phyloP scores from a whole-genome alignment of 1,140 invertebrate species.

The Chelonus insularis region DNA sequence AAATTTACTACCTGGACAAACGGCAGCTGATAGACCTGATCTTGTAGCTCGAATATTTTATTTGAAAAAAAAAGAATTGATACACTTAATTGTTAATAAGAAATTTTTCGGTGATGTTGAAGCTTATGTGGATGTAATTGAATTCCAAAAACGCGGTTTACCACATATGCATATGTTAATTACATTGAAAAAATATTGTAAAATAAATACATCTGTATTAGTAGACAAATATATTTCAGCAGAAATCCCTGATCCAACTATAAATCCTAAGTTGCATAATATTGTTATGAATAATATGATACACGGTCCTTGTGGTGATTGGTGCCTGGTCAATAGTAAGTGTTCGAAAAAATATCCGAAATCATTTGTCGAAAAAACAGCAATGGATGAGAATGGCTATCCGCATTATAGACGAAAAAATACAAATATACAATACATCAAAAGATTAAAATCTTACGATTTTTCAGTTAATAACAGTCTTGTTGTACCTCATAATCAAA shows the following conservation, averaged over 20 bases:
- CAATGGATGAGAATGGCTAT: constrained; percentile 7
- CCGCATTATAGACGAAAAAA: background rate
- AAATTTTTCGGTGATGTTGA: constrained; percentile 7
- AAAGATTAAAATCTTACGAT: too few species aligned
- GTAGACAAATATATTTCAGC: constrained; percentile 27
- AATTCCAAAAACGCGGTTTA: constrained; percentile 9
- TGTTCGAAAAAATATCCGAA: constrained; percentile 1
- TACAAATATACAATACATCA: constrained; percentile 6
- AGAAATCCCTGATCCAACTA: constrained; percentile 26
- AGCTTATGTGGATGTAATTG: constrained; percentile 7
- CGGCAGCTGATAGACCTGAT: constrained; percentile 45
- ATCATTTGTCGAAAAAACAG: background rate
- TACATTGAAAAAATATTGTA: constrained; percentile 30
- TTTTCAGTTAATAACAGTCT: too few species aligned
- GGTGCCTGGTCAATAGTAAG: constrained; percentile 23
- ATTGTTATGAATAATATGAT: constrained; percentile 32
- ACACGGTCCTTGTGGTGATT: constrained; percentile 43
- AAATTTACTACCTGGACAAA: constrained; percentile 44
- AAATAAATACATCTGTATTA: constrained; percentile 17
- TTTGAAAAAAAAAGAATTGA: constrained; percentile 19
- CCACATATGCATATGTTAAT: constrained; percentile 23
- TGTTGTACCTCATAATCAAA: constrained; percentile 15
- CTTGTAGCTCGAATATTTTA: constrained; percentile 20
- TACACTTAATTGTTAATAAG: constrained; percentile 13
- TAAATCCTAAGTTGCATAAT: constrained; percentile 6